Percentiles rank a stretch among this genome's conserved stretches.
These are phyloP conservation scores for Aurelia sp. DNA, from an alignment of 30 jellyfish, hydroid and myxozoan species.

Conservation along the genomic window DNA sequence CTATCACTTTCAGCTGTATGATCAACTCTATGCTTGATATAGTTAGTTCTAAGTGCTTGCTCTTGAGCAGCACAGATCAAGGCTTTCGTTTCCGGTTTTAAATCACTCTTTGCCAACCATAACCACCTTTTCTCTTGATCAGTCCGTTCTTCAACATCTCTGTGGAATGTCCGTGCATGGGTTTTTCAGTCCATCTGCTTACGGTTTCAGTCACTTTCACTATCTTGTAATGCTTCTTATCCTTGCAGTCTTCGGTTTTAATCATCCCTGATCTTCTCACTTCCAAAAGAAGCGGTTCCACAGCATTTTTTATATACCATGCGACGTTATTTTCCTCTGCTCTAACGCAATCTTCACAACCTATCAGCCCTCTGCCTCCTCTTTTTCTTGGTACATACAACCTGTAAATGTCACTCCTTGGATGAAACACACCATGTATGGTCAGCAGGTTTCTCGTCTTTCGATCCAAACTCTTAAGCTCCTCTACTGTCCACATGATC, in stretches of 20 bases:
- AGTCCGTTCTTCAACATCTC: background rate
- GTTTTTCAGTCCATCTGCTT: background rate
- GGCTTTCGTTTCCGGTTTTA: constrained; percentile 6
- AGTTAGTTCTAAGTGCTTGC: constrained; percentile 22
- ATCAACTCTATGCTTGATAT: background rate
- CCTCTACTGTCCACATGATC: background rate
- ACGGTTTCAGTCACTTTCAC: background rate
- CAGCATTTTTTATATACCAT: constrained; percentile 2
- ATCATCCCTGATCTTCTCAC: background rate
- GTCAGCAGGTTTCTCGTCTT: background rate
- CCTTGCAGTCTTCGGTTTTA: background rate
- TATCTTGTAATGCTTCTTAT: background rate
- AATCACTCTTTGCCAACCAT: constrained; percentile 16
- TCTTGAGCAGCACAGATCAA: constrained; percentile 4
- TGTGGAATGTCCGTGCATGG: constrained; percentile 11
- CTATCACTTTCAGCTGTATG: background rate
- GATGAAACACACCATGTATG: no score
- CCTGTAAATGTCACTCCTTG: background rate
- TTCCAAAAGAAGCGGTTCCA: background rate
- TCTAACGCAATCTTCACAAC: constrained; percentile 24
- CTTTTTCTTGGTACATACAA: background rate
- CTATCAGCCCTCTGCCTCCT: constrained; percentile 39
- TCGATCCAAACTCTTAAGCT: background rate
- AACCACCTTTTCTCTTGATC: constrained; percentile 13
- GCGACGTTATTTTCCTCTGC: constrained; percentile 7